These are phyloP conservation scores for Cheilosia vernalis DNA, from an alignment of 2,888 invertebrate genomes.

Conservation along the genomic window DNA sequence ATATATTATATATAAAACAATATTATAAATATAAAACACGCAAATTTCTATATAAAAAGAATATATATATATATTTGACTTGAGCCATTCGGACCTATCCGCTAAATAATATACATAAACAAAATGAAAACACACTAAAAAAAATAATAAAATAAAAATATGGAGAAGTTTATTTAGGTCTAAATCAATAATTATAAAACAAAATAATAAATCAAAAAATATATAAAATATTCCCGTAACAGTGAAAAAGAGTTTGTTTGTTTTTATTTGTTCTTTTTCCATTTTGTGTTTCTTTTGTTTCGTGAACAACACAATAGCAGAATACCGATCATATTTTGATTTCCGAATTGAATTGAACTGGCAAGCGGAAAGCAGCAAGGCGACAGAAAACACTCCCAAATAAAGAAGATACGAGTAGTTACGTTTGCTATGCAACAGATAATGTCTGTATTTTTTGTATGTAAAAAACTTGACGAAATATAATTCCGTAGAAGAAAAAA, in stretches of 20 bases:
- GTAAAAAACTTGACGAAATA: too few relatives aligned
- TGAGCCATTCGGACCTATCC: constrained; percentile 74
- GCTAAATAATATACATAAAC: constrained; percentile 60
- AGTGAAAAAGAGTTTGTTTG: constrained; percentile 55
- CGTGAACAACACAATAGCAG: neutral
- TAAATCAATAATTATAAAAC: constrained; percentile 57
- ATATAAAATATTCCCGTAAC: constrained; percentile 69
- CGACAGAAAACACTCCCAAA: too few relatives aligned
- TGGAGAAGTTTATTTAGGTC: constrained; percentile 64
- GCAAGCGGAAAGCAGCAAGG: too few relatives aligned
- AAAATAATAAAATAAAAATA: constrained; percentile 47
- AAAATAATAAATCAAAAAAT: constrained; percentile 62
- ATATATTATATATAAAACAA: constrained; percentile 56
- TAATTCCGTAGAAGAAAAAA: too few relatives aligned
- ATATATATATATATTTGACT: constrained; percentile 58
- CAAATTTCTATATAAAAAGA: constrained; percentile 60
- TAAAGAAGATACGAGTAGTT: too few relatives aligned
- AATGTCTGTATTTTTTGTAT: too few relatives aligned
- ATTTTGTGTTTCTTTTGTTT: constrained; percentile 13
- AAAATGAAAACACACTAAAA: constrained; percentile 48
- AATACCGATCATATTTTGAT: too few relatives aligned
- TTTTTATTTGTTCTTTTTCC: constrained; percentile 10
- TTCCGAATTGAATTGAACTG: too few relatives aligned
- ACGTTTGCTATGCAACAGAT: too few relatives aligned
- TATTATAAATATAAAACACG: constrained; percentile 36